A percentile compares a stretch with the other conserved stretches of the same genome.
Conservation (phyloP, 2,797 vertebrate species). For the Nasua narica region DNA sequence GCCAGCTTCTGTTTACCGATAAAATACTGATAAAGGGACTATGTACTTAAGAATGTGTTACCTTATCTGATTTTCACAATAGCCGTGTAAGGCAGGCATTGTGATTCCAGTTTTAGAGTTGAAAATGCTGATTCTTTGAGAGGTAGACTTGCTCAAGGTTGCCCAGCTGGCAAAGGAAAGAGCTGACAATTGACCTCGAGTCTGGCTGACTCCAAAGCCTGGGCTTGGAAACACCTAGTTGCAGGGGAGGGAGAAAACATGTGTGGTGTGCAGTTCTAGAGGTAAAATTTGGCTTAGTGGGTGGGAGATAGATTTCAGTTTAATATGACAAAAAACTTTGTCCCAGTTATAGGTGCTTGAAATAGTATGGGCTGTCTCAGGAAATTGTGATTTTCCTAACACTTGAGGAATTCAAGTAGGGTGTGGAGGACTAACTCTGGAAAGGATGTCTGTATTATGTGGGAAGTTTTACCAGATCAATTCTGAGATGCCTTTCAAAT, state of each 20-base stretch:
- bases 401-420: neutral
- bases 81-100: neutral
- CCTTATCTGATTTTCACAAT: neutral
- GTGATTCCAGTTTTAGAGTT: neutral
- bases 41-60: neutral
- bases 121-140: neutral
- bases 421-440: neutral
- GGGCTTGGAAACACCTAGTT: neutral
- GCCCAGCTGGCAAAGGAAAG: neutral
- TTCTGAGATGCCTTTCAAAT: neutral
- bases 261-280: neutral
- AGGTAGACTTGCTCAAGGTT: neutral
- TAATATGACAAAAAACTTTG: constrained; percentile 36
- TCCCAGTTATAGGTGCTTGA: constrained; percentile 31
- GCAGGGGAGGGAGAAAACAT: neutral
- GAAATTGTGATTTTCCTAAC: neutral
- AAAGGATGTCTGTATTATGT: neutral
- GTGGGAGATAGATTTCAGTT: constrained; percentile 53
- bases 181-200: neutral
- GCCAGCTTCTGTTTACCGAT: neutral
- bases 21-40: neutral
- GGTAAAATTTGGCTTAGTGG: constrained; percentile 11
- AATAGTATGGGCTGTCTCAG: constrained; percentile 33
- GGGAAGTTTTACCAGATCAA: neutral
- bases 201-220: neutral